Conservation (phyloP, 2,113 vertebrate species). For the Octodon degus region DNA sequence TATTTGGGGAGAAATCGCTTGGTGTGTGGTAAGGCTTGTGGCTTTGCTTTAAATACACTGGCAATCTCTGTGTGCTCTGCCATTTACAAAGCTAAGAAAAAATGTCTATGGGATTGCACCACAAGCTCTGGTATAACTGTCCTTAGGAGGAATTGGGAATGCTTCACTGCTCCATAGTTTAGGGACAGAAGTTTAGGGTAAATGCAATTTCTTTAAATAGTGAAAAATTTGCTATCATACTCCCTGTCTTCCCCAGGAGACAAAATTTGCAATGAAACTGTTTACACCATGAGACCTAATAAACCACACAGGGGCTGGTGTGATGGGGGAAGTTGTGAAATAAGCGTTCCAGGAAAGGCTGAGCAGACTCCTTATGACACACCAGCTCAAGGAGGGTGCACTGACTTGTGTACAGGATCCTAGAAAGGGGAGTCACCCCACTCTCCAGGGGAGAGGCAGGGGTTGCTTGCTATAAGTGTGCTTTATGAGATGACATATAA, state of each 20-base stretch:
- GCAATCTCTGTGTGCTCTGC: neutral
- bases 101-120: neutral
- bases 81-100: neutral
- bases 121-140: neutral
- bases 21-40: neutral
- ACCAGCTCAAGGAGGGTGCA: neutral
- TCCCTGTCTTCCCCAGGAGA: neutral
- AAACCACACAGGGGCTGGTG: neutral
- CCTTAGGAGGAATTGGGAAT: neutral
- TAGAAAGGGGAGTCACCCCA: neutral
- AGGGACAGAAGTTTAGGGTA: neutral
- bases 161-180: neutral
- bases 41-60: slow-evolving; percentile 27
- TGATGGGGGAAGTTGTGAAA: neutral
- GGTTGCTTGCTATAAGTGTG: neutral
- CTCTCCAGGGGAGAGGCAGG: neutral
- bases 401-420: neutral
- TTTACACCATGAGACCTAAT: neutral
- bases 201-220: neutral
- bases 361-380: neutral
- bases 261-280: neutral
- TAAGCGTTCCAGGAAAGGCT: neutral
- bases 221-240: neutral
- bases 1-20: neutral
- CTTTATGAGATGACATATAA: neutral